These are phyloP conservation scores for Heloderma charlesbogerti DNA, from an alignment of 2,113 vertebrate genomes.

Conservation along the genomic window DNA sequence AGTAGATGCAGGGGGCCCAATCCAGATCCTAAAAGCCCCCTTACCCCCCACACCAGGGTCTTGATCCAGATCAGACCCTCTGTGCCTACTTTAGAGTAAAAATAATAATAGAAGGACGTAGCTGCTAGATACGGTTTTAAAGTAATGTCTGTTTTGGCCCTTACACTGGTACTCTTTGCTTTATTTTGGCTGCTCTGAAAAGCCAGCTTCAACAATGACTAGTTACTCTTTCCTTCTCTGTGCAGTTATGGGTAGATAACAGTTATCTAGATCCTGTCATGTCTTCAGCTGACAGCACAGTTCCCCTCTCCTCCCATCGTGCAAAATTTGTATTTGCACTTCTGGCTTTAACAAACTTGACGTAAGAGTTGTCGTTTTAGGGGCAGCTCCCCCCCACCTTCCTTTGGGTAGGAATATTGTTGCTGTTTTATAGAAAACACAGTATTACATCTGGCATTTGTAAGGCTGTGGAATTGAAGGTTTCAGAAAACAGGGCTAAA, in stretches of 20 bases:
- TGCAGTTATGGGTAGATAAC: slow-evolving; percentile 46
- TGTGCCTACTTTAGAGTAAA: no score
- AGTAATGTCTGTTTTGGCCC: background rate
- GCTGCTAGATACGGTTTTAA: no score
- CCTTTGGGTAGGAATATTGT: slow-evolving; percentile 3
- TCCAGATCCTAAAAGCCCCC: no score
- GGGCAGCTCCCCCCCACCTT: slow-evolving; percentile 28
- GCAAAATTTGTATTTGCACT: slow-evolving; percentile 42
- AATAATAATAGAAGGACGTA: background rate
- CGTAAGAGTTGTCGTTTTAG: slow-evolving; percentile 16
- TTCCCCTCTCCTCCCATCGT: slow-evolving; percentile 49
- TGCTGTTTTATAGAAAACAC: slow-evolving; percentile 52
- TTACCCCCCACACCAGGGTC: no score
- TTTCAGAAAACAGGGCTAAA: slow-evolving; percentile 47
- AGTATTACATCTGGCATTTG: slow-evolving; percentile 44
- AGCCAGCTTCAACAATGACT: slow-evolving; percentile 60
- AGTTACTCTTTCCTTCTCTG: slow-evolving; percentile 51
- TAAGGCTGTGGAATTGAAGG: slow-evolving; percentile 26
- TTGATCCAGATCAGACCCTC: no score
- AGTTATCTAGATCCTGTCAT: slow-evolving; percentile 54
- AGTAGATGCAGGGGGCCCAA: no score
- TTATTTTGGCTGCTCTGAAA: slow-evolving; percentile 10
- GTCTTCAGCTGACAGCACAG: slow-evolving; percentile 59
- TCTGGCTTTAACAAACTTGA: slow-evolving; percentile 37
- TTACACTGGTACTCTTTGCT: accelerated